Conservation (phyloP, 2,113 vertebrate species). For the Polyodon spathula region DNA sequence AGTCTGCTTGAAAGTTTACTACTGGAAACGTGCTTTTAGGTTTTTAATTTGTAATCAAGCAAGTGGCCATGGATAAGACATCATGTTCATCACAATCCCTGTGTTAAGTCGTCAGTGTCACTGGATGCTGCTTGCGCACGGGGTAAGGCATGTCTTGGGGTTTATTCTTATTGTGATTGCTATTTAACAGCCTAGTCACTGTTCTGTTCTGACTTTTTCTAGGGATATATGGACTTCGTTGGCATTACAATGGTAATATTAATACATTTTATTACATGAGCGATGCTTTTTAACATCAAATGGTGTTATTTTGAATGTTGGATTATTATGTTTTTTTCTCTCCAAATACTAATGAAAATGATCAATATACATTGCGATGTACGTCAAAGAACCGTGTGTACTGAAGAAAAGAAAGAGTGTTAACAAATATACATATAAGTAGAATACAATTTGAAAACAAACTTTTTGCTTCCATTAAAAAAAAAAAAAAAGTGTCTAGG, state of each 20-base stretch:
- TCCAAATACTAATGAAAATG: too few species aligned
- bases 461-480: too few species aligned
- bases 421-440: background rate
- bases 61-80: conserved; percentile 3
- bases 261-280: too few species aligned
- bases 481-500: too few species aligned
- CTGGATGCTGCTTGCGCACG: background rate
- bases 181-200: background rate
- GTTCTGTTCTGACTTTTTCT: too few species aligned
- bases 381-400: background rate
- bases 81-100: background rate
- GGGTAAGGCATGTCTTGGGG: too few species aligned
- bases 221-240: too few species aligned
- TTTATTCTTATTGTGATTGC: background rate
- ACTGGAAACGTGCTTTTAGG: conserved; percentile 9
- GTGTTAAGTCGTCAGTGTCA: background rate
- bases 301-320: too few species aligned
- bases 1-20: conserved; percentile 2
- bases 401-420: background rate
- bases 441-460: too few species aligned
- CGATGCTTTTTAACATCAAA: conserved; percentile 5
- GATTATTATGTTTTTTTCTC: too few species aligned
- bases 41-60: background rate
- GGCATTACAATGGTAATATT: too few species aligned
- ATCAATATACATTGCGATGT: too few species aligned